Conservation (phyloP, 2,113 vertebrate genomes). For the Psittacula cyanocephala region DNA sequence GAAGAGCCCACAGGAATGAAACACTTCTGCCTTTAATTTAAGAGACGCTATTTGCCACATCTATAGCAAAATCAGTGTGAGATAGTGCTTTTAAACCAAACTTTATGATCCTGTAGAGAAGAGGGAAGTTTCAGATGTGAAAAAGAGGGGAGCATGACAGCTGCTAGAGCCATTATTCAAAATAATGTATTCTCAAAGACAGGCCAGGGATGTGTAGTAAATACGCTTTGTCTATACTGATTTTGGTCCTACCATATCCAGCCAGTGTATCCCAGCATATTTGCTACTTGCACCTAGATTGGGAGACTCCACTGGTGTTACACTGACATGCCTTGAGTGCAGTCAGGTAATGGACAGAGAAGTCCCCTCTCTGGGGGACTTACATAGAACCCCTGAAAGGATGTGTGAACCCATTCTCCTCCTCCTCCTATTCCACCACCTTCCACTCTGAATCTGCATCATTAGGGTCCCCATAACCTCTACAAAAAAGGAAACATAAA, state of each 20-base stretch:
- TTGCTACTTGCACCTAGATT: not conserved
- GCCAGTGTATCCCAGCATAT: not conserved
- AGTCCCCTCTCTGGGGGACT: not conserved
- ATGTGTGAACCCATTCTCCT: fast-evolving
- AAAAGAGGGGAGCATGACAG: not conserved
- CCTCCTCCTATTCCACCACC: not conserved
- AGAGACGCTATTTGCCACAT: not conserved
- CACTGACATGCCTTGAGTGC: no score
- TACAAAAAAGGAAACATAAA: not conserved
- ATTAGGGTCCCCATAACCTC: not conserved
- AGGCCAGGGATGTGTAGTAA: not conserved
- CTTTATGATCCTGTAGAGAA: not conserved
- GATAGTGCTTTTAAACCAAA: not conserved
- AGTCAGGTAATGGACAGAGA: not conserved
- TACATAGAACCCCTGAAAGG: not conserved
- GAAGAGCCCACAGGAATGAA: not conserved
- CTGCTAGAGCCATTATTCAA: not conserved
- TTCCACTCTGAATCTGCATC: not conserved
- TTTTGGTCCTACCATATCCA: not conserved
- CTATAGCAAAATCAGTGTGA: not conserved
- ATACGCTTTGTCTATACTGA: not conserved
- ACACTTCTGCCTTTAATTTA: not conserved
- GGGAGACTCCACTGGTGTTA: not conserved
- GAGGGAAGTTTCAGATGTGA: not conserved
- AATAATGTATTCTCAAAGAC: not conserved